A percentile compares a stretch with the other conserved stretches of the same genome.
Conservation (phyloP, 2,797 vertebrate genomes). For the Oreochromis grahami region DNA sequence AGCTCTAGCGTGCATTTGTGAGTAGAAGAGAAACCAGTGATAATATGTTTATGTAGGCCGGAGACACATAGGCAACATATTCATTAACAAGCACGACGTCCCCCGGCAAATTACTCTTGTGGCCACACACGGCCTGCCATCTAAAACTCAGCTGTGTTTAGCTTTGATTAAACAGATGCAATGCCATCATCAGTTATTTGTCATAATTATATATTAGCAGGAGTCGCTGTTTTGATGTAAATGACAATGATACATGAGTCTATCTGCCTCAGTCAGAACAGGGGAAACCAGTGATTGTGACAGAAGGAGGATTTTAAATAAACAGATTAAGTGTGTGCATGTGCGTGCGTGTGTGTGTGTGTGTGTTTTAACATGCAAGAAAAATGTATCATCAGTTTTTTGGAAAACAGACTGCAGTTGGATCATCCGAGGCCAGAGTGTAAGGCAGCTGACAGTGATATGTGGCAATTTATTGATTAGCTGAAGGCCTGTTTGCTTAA, state of each 20-base stretch:
- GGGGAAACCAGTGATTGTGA: not conserved
- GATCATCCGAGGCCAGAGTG: not conserved
- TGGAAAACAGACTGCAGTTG: not conserved
- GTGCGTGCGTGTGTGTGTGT: not conserved
- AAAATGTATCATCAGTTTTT: not conserved
- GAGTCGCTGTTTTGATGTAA: constrained; percentile 42
- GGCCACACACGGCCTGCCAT: constrained; percentile 9
- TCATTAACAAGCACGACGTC: constrained; percentile 53
- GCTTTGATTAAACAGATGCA: constrained; percentile 57
- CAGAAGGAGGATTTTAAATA: not conserved
- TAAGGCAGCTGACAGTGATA: not conserved
- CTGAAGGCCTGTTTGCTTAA: not conserved
- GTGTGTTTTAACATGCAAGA: not conserved
- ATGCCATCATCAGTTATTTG: constrained; percentile 71
- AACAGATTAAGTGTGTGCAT: not conserved
- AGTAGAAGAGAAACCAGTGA: constrained; percentile 31
- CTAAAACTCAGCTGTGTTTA: constrained; percentile 20
- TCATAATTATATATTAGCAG: constrained; percentile 71
- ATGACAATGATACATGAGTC: constrained; percentile 56
- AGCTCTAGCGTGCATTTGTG: constrained; percentile 12
- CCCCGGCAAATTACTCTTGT: constrained; percentile 17
- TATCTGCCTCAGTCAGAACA: not conserved
- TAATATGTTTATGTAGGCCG: constrained; percentile 36
- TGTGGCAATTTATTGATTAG: not conserved
- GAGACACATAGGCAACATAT: constrained; percentile 39